Conservation (phyloP, 2,113 vertebrate species). For the Alosa alosa region DNA sequence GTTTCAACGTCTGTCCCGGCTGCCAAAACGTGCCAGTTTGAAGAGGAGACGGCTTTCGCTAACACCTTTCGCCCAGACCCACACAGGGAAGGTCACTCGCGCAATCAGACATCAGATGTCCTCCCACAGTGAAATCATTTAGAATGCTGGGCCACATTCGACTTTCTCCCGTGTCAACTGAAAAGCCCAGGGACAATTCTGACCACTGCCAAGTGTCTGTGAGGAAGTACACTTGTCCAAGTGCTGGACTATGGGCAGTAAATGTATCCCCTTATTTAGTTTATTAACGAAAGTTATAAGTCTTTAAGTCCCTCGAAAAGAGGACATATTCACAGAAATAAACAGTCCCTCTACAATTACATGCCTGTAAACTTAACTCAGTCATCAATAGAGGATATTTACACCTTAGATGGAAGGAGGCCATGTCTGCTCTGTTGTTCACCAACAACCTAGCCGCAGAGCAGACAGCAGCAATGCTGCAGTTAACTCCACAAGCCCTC, state of each 20-base stretch:
- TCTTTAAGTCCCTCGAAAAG: background rate
- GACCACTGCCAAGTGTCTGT: background rate
- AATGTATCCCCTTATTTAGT: background rate
- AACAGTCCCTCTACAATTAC: background rate
- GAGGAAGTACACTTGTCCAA: background rate
- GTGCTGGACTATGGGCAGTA: background rate
- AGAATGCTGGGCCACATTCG: background rate
- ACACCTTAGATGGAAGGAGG: background rate
- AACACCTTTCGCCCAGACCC: conserved; percentile 57
- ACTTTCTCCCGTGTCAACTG: background rate
- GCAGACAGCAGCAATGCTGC: background rate
- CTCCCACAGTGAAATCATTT: conserved; percentile 38
- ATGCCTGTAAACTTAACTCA: background rate
- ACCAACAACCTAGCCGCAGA: background rate
- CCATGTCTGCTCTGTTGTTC: background rate
- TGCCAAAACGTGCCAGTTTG: conserved; percentile 64
- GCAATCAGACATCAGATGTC: conserved; percentile 50
- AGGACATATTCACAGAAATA: background rate
- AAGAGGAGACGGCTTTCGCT: conserved; percentile 61
- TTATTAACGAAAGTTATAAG: background rate
- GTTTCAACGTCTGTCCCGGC: conserved; percentile 87
- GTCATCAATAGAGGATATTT: background rate
- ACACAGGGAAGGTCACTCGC: conserved; percentile 61
- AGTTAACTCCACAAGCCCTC: conserved; percentile 32
- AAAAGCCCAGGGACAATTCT: background rate